phyloP scores from a whole-genome alignment of 2,113 vertebrate genomes.

The Loxodonta africana region DNA sequence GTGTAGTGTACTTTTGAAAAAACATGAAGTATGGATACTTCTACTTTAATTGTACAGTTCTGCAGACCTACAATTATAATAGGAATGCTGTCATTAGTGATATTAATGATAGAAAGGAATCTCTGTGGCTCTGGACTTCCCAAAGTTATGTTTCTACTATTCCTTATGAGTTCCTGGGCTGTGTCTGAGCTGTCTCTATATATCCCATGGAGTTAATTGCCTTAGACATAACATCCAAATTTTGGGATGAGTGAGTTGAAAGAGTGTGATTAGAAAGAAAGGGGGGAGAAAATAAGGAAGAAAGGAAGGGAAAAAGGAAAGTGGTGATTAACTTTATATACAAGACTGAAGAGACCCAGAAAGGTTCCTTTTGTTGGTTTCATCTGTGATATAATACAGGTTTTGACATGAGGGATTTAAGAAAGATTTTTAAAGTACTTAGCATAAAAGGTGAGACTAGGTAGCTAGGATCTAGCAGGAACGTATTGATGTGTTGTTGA shows the following conservation, averaged over 20 bases:
- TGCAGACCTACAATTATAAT: not conserved
- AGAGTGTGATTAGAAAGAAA: not conserved
- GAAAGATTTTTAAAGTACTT: not conserved
- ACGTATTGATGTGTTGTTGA: not conserved
- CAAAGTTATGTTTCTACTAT: not conserved
- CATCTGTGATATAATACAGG: not conserved
- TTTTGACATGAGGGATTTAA: not conserved
- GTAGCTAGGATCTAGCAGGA: too few species aligned
- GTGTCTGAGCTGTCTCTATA: not conserved
- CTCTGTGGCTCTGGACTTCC: not conserved
- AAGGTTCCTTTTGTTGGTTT: not conserved
- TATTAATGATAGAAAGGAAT: not conserved
- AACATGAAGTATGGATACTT: not conserved
- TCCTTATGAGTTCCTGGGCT: not conserved
- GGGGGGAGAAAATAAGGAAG: not conserved
- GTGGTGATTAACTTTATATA: not conserved
- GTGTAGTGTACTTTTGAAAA: conserved; percentile 4
- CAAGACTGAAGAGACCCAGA: not conserved
- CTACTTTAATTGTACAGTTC: not conserved
- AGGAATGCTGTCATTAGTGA: not conserved
- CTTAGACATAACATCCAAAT: not conserved
- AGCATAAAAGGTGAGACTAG: not conserved
- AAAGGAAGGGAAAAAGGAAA: not conserved
- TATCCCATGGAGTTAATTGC: not conserved
- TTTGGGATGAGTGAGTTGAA: not conserved